These are phyloP conservation scores for Netta rufina DNA, from an alignment of 2,797 vertebrate species.

Conservation along the genomic window DNA sequence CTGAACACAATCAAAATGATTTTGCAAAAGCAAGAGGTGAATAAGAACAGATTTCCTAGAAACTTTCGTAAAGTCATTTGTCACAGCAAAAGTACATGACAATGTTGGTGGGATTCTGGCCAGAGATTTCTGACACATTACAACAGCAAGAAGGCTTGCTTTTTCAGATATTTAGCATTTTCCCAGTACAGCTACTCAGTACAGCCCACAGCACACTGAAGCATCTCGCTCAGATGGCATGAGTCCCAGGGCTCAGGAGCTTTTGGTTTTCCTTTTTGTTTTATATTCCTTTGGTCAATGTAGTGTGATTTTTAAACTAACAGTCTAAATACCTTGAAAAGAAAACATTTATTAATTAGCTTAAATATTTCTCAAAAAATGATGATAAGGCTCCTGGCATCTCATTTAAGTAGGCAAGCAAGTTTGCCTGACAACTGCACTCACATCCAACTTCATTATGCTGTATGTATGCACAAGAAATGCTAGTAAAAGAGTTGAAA, in stretches of 20 bases:
- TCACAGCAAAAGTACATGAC: conserved; percentile 57
- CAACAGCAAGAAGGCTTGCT: conserved; percentile 45
- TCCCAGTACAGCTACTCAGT: conserved; percentile 33
- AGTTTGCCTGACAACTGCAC: neutral
- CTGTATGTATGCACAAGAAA: neutral
- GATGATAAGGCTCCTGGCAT: neutral
- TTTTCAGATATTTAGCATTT: conserved; percentile 57
- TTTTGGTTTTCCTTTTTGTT: conserved; percentile 36
- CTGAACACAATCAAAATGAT: conserved; percentile 23
- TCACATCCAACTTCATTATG: neutral
- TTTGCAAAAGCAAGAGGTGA: conserved; percentile 43
- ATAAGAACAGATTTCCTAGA: conserved; percentile 47
- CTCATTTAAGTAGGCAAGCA: neutral
- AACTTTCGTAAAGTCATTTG: conserved; percentile 42
- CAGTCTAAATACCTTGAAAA: neutral
- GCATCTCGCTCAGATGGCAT: neutral
- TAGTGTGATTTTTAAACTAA: conserved; percentile 31
- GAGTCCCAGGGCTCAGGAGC: neutral
- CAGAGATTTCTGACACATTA: conserved; percentile 57
- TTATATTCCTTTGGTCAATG: neutral
- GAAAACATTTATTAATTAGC: conserved; percentile 6
- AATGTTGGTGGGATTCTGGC: conserved; percentile 23
- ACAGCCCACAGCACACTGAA: conserved; percentile 30
- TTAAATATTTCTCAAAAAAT: conserved; percentile 28
- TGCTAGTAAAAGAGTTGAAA: neutral